phyloP scores from a whole-genome alignment of 2,888 invertebrate genomes.

The Synergus umbraculus region DNA sequence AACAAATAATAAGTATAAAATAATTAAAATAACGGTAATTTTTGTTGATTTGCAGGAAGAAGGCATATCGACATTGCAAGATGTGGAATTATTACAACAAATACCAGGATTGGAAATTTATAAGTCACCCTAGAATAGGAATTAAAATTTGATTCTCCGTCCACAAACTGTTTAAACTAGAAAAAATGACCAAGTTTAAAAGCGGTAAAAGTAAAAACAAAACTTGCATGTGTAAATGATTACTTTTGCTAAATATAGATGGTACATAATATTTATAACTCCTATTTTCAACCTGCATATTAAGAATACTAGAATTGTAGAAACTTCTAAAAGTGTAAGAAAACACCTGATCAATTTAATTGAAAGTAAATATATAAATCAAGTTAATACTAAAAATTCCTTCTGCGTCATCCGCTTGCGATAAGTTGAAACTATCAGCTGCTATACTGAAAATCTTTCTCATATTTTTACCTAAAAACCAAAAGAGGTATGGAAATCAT shows the following conservation, averaged over 20 bases:
- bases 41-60: constrained; percentile 77
- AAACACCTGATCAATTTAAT: not conserved
- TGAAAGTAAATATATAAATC: no score
- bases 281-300: not conserved
- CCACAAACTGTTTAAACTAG: not conserved
- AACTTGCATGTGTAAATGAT: not conserved
- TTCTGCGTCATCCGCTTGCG: no score
- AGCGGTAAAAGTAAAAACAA: not conserved
- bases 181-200: not conserved
- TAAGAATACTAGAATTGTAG: not conserved
- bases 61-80: constrained; percentile 85
- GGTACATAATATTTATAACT: not conserved
- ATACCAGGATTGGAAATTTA: constrained; percentile 66
- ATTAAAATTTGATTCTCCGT: constrained; percentile 3
- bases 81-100: constrained; percentile 80
- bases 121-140: constrained; percentile 45
- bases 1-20: no score
- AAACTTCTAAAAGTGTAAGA: not conserved
- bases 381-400: no score
- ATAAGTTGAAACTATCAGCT: not conserved
- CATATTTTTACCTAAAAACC: not conserved
- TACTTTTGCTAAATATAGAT: constrained; percentile 22
- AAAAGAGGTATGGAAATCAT: constrained; percentile 26
- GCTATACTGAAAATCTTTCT: not conserved
- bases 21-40: not conserved